A percentile compares a stretch with the other conserved stretches of the same genome.
Evolutionary conservation across 2,797 vertebrate genomes (phyloP).

Genomic region (Sorex maritimensis): DNA sequence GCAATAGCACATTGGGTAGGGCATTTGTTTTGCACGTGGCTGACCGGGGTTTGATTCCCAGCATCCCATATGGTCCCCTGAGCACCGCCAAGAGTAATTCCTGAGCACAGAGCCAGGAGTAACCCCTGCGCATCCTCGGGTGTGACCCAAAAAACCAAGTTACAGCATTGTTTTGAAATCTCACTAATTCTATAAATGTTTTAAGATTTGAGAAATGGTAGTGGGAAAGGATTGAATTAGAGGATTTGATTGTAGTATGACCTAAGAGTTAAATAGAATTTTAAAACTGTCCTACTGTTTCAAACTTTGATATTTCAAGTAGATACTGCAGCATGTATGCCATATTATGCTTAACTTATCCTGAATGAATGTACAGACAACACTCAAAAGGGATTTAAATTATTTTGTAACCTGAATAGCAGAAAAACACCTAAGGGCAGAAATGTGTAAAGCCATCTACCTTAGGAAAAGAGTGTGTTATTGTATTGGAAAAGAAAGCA

Average conservation of each 20-base stretch:
- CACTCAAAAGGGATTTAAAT: too few relatives aligned
- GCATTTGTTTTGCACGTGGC: too few relatives aligned
- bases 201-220: neutral
- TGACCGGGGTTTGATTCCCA: too few relatives aligned
- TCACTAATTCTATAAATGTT: neutral
- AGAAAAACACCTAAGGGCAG: neutral
- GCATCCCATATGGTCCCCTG: too few relatives aligned
- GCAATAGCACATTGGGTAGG: too few relatives aligned
- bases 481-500: neutral
- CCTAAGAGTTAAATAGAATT: neutral
- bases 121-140: too few relatives aligned
- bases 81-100: too few relatives aligned
- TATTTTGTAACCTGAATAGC: too few relatives aligned
- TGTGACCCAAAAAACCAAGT: too few relatives aligned
- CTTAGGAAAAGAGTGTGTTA: neutral
- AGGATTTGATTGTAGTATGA: conserved; percentile 17
- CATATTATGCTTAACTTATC: neutral
- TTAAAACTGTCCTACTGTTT: conserved; percentile 30
- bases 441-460: conserved; percentile 9
- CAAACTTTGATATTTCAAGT: neutral
- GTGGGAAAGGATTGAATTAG: neutral
- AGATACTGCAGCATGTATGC: neutral
- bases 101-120: too few relatives aligned
- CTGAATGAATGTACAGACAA: neutral
- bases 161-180: too few relatives aligned